Conservation (phyloP, 2,888 invertebrate species). For the Ephialtes manifestator region DNA sequence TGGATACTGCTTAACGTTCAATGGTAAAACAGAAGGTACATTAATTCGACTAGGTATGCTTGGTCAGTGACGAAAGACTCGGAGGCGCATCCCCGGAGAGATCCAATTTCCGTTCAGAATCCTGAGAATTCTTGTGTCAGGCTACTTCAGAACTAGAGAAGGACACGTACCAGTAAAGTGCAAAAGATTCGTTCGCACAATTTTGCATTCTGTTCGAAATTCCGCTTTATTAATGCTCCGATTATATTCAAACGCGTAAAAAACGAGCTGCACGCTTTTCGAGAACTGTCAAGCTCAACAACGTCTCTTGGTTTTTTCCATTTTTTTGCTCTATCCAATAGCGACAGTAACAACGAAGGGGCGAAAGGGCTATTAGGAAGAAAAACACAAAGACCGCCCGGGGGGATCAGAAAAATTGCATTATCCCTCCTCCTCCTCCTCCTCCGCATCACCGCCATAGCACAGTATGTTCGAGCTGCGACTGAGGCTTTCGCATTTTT, state of each 20-base stretch:
- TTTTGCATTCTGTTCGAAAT: constrained; percentile 35
- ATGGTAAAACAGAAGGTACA: not conserved
- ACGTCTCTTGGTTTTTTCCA: not conserved
- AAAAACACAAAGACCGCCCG: constrained; percentile 68
- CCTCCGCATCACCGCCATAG: not conserved
- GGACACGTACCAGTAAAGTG: not conserved
- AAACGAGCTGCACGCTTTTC: constrained; percentile 30
- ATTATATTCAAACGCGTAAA: constrained; percentile 40
- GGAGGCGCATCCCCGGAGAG: constrained; percentile 22
- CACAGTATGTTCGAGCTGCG: not conserved
- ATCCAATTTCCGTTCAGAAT: constrained; percentile 56
- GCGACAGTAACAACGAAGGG: constrained; percentile 44
- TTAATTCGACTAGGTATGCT: constrained; percentile 24
- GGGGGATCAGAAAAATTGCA: constrained; percentile 66
- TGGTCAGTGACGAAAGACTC: constrained; percentile 30
- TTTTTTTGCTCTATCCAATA: constrained; percentile 24
- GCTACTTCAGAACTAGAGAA: not conserved
- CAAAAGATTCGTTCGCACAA: not conserved
- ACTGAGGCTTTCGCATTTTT: constrained; percentile 24
- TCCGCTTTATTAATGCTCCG: constrained; percentile 34
- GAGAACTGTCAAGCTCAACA: not conserved
- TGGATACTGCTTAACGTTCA: constrained; percentile 10
- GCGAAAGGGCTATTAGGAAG: constrained; percentile 59
- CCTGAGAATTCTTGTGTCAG: constrained; percentile 33
- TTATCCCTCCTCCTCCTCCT: constrained; percentile 50